Evolutionary conservation across 2,113 vertebrate species (phyloP).

Genomic region (Mohoua ochrocephala): DNA sequence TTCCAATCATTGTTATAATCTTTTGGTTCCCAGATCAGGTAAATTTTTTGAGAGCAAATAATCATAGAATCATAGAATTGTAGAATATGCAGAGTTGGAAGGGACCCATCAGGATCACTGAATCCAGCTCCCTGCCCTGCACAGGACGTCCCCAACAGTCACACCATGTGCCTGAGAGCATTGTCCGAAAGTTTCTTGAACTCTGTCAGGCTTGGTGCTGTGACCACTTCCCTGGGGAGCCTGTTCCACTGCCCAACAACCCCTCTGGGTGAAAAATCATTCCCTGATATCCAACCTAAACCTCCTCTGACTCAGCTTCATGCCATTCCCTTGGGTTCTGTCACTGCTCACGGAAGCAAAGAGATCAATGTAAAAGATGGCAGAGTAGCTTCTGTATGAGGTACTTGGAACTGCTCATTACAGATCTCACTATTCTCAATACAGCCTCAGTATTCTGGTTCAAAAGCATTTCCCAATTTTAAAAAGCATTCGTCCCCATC

Average conservation of each 20-base stretch:
- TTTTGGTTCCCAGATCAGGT: background rate
- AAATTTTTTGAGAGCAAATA: background rate
- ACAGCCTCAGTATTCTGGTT: background rate
- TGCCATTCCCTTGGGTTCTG: background rate
- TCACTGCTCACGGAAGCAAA: fast-evolving
- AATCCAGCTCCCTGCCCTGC: background rate
- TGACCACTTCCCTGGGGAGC: background rate
- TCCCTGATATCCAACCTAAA: background rate
- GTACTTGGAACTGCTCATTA: background rate
- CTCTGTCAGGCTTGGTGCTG: background rate
- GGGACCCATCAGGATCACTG: no score
- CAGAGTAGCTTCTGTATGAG: background rate
- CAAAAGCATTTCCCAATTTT: background rate
- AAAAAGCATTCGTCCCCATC: background rate
- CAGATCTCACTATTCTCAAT: background rate
- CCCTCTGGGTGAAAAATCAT: background rate
- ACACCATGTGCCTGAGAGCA: background rate
- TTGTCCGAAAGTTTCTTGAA: background rate
- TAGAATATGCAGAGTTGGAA: background rate
- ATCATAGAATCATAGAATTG: background rate
- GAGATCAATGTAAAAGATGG: background rate
- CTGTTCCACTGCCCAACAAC: fast-evolving
- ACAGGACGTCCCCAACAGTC: background rate
- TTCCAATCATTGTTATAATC: background rate
- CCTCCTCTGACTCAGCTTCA: background rate